Conservation (phyloP, 2,888 invertebrate genomes). For the Prosopocoilus inquinatus region DNA sequence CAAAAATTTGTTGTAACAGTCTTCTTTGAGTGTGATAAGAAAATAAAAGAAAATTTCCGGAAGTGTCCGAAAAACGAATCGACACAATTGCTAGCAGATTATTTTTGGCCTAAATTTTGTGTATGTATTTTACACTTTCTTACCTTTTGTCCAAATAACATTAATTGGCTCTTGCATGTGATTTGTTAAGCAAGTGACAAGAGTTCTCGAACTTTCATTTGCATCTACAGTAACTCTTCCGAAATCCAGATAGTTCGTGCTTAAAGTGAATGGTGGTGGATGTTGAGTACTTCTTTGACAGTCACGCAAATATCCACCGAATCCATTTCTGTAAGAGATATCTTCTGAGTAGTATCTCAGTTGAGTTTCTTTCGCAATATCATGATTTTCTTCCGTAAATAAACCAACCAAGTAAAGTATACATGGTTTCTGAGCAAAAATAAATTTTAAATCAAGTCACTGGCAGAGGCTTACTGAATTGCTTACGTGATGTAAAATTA, state of each 20-base stretch:
- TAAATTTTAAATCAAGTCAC: not conserved
- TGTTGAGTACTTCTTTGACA: slow-evolving; percentile 20
- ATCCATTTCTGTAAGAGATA: slow-evolving; percentile 29
- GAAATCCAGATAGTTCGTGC: slow-evolving; percentile 42
- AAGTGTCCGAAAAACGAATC: too few relatives aligned
- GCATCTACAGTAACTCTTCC: slow-evolving; percentile 29
- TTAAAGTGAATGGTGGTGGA: slow-evolving; percentile 39
- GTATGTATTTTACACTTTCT: not conserved
- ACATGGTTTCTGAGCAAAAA: slow-evolving; percentile 38
- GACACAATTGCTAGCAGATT: too few relatives aligned
- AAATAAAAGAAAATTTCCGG: too few relatives aligned
- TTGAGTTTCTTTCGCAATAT: not conserved
- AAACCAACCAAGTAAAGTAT: slow-evolving; percentile 39
- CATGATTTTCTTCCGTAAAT: slow-evolving; percentile 10
- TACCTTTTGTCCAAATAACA: slow-evolving; percentile 37
- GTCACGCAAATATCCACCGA: slow-evolving; percentile 41
- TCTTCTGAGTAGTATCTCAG: slow-evolving; percentile 5
- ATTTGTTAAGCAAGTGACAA: slow-evolving; percentile 31
- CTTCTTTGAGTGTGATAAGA: too few relatives aligned
- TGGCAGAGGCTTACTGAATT: not conserved
- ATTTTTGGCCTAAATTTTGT: too few relatives aligned
- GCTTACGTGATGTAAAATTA: slow-evolving; percentile 48
- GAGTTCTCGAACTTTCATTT: slow-evolving; percentile 12
- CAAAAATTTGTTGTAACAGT: not conserved
- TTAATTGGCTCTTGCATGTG: slow-evolving; percentile 29